Conservation (phyloP, 2,797 vertebrate species). For the Tenualosa thibaudeaui region DNA sequence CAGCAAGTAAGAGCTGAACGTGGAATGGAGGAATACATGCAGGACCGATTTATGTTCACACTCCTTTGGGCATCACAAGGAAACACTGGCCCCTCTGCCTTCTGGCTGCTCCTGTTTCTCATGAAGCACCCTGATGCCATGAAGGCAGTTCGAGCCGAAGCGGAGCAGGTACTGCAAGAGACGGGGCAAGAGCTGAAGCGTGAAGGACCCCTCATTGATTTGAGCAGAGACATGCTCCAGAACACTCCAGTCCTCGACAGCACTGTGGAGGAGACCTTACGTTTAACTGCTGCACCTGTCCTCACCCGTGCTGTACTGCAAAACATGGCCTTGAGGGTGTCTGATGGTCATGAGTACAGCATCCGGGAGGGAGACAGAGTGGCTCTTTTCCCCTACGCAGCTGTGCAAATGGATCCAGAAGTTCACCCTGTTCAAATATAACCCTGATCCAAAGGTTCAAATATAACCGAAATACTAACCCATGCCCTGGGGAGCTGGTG, state of each 20-base stretch:
- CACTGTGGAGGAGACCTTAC: constrained; percentile 82
- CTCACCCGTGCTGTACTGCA: constrained; percentile 76
- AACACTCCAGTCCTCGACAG: constrained; percentile 84
- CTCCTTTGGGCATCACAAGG: constrained; percentile 92
- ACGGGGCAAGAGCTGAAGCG: constrained; percentile 64
- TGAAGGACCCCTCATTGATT: constrained; percentile 60
- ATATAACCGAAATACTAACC: constrained; percentile 81
- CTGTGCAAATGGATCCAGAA: constrained; percentile 83
- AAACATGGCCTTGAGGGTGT: constrained; percentile 73
- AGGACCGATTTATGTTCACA: constrained; percentile 81
- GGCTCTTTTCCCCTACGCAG: constrained; percentile 80
- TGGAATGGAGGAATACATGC: constrained; percentile 71
- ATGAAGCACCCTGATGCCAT: constrained; percentile 86
- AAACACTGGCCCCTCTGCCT: constrained; percentile 85
- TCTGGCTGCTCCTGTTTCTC: constrained; percentile 90
- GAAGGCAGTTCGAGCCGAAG: constrained; percentile 77
- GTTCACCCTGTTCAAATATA: constrained; percentile 83
- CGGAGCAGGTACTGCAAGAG: constrained; percentile 70
- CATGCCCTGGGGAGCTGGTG: constrained; percentile 91
- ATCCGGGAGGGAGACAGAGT: constrained; percentile 84
- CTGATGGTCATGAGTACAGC: constrained; percentile 66
- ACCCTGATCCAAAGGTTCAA: constrained; percentile 84
- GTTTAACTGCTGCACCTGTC: constrained; percentile 75
- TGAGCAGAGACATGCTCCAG: constrained; percentile 78
- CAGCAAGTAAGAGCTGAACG: constrained; percentile 64